phyloP scores from a whole-genome alignment of 2,888 invertebrate genomes.

The Melieria picta region DNA sequence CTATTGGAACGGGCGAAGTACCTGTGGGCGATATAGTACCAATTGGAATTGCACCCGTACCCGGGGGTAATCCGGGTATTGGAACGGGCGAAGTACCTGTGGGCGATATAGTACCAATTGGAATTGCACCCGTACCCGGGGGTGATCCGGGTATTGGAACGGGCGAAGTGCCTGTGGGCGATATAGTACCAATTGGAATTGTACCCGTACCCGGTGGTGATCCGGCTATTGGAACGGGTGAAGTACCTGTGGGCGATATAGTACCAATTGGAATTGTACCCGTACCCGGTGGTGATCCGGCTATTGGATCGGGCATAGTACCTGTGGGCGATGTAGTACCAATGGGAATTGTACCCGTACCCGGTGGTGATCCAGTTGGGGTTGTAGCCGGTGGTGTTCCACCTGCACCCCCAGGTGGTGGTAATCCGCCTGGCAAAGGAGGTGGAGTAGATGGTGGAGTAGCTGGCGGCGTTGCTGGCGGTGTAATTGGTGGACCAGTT shows the following conservation, averaged over 20 bases:
- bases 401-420: too few species aligned
- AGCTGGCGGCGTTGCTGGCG: neutral
- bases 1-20: neutral
- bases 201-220: neutral
- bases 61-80: neutral
- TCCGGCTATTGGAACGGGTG: neutral
- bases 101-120: neutral
- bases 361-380: too few species aligned
- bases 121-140: neutral
- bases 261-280: neutral
- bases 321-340: neutral
- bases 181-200: neutral
- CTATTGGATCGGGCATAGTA: too few species aligned
- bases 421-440: too few species aligned
- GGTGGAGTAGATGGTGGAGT: neutral
- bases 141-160: constrained; percentile 7
- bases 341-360: neutral
- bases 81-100: neutral
- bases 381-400: too few species aligned
- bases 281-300: neutral
- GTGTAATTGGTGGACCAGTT: neutral
- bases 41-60: too few species aligned
- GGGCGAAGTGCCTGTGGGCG: neutral
- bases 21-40: too few species aligned
- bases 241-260: neutral